Percentiles rank a stretch among this genome's conserved stretches.
phyloP scores from a whole-genome alignment of 2,888 invertebrate species.

The Melipona beecheii region DNA sequence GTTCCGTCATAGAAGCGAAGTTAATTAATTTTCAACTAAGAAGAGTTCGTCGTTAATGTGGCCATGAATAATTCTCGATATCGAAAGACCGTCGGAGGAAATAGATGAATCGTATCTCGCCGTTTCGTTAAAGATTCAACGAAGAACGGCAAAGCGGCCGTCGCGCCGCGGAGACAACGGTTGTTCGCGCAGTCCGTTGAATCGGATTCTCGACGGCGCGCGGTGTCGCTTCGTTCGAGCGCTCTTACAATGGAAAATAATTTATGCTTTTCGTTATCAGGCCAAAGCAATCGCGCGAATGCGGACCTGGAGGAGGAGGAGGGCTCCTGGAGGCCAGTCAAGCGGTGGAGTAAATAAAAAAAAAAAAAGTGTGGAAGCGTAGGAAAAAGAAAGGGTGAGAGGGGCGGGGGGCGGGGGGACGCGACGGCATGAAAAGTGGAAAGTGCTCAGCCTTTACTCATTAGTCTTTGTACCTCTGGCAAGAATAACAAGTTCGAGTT shows the following conservation, averaged over 20 bases:
- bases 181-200: constrained; percentile 1
- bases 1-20: not conserved
- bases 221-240: constrained; percentile 1
- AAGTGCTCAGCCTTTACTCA: constrained; percentile 68
- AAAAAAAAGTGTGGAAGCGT: not conserved
- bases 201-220: constrained; percentile 1
- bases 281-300: constrained; percentile 20
- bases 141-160: not conserved
- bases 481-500: constrained; percentile 72
- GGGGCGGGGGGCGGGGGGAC: not conserved
- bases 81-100: not conserved
- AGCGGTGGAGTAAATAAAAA: constrained; percentile 32
- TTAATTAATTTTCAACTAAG: constrained; percentile 1
- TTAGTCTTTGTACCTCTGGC: constrained; percentile 68
- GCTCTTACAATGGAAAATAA: constrained; percentile 29
- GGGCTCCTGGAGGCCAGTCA: not conserved
- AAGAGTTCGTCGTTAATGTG: not conserved
- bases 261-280: constrained; percentile 37
- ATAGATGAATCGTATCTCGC: not conserved
- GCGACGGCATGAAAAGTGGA: constrained; percentile 53
- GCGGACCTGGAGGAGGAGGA: not conserved
- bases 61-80: constrained; percentile 12
- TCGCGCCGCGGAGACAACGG: not conserved
- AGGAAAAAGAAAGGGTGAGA: not conserved
- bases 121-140: constrained; percentile 15